phyloP scores from a whole-genome alignment of 2,888 invertebrate genomes.

The Campoplex nolae region DNA sequence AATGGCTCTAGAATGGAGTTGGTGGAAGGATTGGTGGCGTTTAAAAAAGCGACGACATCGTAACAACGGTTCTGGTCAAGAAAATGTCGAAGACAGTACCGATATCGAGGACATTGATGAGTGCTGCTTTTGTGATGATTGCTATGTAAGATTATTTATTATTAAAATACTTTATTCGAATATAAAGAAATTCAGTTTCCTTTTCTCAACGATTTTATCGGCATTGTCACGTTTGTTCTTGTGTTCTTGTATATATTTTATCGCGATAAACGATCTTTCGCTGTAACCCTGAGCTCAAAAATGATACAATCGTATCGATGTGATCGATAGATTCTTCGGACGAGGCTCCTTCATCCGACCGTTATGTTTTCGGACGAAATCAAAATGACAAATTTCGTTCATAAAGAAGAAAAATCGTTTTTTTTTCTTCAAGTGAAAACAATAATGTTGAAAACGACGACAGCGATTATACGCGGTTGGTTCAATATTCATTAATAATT shows the following conservation, averaged over 20 bases:
- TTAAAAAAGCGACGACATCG: constrained; percentile 88
- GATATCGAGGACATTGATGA: constrained; percentile 85
- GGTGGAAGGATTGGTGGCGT: constrained; percentile 93
- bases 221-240: too few species aligned
- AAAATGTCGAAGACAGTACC: constrained; percentile 81
- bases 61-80: constrained; percentile 71
- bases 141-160: constrained; percentile 86
- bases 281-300: not conserved
- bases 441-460: not conserved
- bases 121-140: constrained; percentile 92
- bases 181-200: not conserved
- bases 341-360: too few species aligned
- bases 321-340: not conserved
- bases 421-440: not conserved
- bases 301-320: not conserved
- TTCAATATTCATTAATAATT: not conserved
- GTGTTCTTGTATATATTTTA: too few species aligned
- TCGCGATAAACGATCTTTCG: not conserved
- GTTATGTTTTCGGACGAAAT: not conserved
- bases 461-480: not conserved
- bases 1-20: constrained; percentile 90
- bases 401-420: not conserved
- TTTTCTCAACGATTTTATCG: too few species aligned
- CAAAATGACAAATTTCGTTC: not conserved
- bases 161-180: not conserved